Conservation (phyloP, 2,888 invertebrate genomes). For the Caenorhabditis japonica region DNA sequence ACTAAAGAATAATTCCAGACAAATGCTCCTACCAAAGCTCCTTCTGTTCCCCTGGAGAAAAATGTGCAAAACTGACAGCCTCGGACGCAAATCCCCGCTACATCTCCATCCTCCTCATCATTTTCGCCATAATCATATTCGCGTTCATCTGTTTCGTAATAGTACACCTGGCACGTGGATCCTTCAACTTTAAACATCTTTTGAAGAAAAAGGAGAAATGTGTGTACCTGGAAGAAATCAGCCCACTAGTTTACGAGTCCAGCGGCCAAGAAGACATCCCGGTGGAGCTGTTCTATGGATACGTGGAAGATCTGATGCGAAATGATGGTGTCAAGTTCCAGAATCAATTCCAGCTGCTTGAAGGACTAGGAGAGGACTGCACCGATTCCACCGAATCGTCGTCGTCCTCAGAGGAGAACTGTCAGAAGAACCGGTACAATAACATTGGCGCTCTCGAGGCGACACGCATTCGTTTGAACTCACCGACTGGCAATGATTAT, state of each 20-base stretch:
- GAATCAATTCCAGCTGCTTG: constrained; percentile 69
- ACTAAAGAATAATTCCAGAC: too few species aligned
- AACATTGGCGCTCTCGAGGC: constrained; percentile 74
- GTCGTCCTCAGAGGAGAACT: constrained; percentile 40
- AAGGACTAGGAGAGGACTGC: constrained; percentile 12
- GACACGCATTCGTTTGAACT: constrained; percentile 68
- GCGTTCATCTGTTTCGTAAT: constrained; percentile 59
- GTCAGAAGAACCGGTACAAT: constrained; percentile 62
- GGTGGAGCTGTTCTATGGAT: constrained; percentile 72
- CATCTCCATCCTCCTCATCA: constrained; percentile 50
- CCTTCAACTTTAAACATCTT: constrained; percentile 59
- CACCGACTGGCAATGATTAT: constrained; percentile 59
- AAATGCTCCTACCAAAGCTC: constrained; percentile 71
- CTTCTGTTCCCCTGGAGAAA: constrained; percentile 65
- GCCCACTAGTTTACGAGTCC: constrained; percentile 71
- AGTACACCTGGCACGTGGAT: constrained; percentile 64
- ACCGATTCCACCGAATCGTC: constrained; percentile 28
- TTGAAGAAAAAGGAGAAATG: constrained; percentile 70
- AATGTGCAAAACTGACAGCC: constrained; percentile 59
- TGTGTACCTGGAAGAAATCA: constrained; percentile 66
- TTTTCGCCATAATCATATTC: constrained; percentile 62
- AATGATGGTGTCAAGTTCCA: constrained; percentile 68
- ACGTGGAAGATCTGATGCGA: constrained; percentile 69
- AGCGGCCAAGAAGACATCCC: constrained; percentile 67
- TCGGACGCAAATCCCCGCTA: constrained; percentile 25